Conservation (phyloP, 2,888 invertebrate genomes). For the Habrosyne pyritoides region DNA sequence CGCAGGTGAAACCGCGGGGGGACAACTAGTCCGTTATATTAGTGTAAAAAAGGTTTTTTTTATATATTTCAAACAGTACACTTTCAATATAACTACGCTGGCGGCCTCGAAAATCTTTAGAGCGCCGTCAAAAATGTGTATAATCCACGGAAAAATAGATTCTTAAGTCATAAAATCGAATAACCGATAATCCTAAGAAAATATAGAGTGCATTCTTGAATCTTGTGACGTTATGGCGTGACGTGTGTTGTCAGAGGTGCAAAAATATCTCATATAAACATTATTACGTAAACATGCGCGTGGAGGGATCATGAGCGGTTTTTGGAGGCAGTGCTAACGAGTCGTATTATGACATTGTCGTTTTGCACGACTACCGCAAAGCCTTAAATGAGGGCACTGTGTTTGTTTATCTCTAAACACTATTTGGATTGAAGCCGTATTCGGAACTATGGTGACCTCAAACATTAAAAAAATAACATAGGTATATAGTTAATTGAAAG, state of each 20-base stretch:
- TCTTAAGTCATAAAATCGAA: not conserved
- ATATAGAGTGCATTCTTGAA: slow-evolving; percentile 28
- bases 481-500: no score
- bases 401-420: not conserved
- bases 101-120: not conserved
- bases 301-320: slow-evolving; percentile 23
- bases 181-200: not conserved
- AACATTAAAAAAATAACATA: not conserved
- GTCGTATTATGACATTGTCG: not conserved
- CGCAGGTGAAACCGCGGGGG: no score
- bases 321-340: slow-evolving; percentile 14
- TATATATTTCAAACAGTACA: no score
- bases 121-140: not conserved
- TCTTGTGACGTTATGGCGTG: slow-evolving; percentile 32
- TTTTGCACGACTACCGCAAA: not conserved
- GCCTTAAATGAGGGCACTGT: not conserved
- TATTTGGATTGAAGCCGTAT: not conserved
- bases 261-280: slow-evolving; percentile 38
- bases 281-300: slow-evolving; percentile 35
- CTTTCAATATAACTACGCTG: no score
- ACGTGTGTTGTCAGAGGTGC: slow-evolving; percentile 41
- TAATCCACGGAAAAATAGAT: not conserved
- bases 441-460: not conserved
- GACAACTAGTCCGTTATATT: no score
- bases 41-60: no score